Evolutionary conservation across 2,888 invertebrate genomes (phyloP).

Genomic region (Prosopocoilus inquinatus): DNA sequence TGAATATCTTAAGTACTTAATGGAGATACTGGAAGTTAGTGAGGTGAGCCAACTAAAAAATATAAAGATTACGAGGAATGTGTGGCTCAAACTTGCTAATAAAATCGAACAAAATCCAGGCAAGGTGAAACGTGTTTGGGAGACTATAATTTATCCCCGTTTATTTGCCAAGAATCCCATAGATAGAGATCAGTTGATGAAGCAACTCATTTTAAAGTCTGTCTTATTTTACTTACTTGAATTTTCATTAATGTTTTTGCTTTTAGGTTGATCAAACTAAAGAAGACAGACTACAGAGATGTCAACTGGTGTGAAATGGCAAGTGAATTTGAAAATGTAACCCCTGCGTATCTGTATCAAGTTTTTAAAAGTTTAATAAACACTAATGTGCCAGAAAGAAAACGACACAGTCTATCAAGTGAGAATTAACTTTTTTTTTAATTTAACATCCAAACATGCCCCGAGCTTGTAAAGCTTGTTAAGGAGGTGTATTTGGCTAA

Average conservation of each 20-base stretch:
- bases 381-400: background rate
- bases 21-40: constrained; percentile 1
- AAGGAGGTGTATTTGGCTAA: too few relatives aligned
- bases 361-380: background rate
- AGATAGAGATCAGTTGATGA: background rate
- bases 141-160: background rate
- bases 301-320: constrained; percentile 13
- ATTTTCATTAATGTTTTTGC: background rate
- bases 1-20: background rate
- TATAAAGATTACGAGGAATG: constrained; percentile 3
- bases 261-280: constrained; percentile 6
- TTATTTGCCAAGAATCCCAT: background rate
- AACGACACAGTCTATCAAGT: constrained; percentile 10
- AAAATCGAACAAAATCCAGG: background rate
- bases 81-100: constrained; percentile 5
- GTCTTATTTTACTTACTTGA: background rate
- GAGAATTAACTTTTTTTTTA: background rate
- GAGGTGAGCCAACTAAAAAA: constrained; percentile 2
- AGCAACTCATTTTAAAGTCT: constrained; percentile 4
- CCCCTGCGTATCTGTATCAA: constrained; percentile 3
- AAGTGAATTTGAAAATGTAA: constrained; percentile 5
- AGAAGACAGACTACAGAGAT: constrained; percentile 6
- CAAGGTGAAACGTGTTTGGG: constrained; percentile 8
- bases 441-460: too few relatives aligned
- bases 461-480: too few relatives aligned